A percentile compares a stretch with the other conserved stretches of the same genome.
Conservation (phyloP, 2,888 invertebrate species). For the Nemotelus pantherinus region DNA sequence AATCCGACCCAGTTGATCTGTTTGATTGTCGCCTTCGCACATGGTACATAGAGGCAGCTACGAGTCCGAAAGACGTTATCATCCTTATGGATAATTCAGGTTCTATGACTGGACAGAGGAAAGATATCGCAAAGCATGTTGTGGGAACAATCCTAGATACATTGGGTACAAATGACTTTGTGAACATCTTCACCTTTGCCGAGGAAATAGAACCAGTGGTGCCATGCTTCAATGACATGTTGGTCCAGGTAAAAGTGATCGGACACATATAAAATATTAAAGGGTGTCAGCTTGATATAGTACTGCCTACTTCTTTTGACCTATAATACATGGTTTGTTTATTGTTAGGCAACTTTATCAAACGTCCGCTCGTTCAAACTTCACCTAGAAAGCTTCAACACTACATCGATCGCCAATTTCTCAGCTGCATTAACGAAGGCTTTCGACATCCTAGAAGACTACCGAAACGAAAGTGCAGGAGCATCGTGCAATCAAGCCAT, state of each 20-base stretch:
- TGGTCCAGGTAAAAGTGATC: constrained; percentile 79
- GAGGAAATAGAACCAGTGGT: constrained; percentile 83
- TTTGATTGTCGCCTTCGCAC: constrained; percentile 94
- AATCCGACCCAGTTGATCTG: constrained; percentile 84
- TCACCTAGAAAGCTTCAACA: constrained; percentile 79
- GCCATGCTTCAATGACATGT: constrained; percentile 86
- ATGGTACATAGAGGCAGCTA: constrained; percentile 98
- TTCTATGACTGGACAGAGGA: constrained; percentile 87
- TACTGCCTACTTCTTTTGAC: background rate
- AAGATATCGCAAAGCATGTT: constrained; percentile 90
- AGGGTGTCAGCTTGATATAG: background rate
- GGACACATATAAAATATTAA: background rate
- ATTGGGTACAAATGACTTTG: constrained; percentile 96
- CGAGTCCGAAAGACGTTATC: constrained; percentile 93
- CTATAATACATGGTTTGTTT: background rate
- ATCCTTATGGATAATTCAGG: constrained; percentile 89
- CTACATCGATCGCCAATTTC: constrained; percentile 93
- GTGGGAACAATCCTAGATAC: constrained; percentile 93
- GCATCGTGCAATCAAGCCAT: constrained; percentile 92
- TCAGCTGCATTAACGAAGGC: constrained; percentile 88
- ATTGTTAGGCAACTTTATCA: constrained; percentile 79
- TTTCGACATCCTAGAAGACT: constrained; percentile 83
- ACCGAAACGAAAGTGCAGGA: constrained; percentile 72
- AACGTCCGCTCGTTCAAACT: constrained; percentile 85
- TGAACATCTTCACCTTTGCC: constrained; percentile 94